Evolutionary conservation across 2,113 vertebrate genomes (phyloP).

Genomic region (Manacus vitellinus): DNA sequence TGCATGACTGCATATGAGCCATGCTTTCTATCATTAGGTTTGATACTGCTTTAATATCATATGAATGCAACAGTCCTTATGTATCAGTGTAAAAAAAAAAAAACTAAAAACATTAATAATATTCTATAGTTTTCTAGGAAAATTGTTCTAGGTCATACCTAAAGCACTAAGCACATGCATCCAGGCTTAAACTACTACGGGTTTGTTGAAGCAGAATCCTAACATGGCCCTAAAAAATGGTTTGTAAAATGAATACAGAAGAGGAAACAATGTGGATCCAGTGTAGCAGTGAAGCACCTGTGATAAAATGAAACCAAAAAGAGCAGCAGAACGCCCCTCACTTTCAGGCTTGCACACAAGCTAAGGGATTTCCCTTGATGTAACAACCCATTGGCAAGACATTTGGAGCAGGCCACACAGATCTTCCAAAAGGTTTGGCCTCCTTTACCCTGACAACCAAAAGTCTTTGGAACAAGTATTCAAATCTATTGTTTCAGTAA

Average conservation of each 20-base stretch:
- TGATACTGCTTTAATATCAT: background rate
- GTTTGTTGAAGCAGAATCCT: background rate
- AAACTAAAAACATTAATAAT: background rate
- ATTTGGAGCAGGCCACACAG: background rate
- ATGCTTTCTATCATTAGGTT: background rate
- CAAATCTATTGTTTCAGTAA: background rate
- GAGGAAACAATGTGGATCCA: background rate
- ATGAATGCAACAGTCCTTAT: background rate
- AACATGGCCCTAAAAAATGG: background rate
- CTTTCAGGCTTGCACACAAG: background rate
- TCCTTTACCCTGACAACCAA: background rate
- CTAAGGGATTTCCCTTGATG: background rate
- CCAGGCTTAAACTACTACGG: background rate
- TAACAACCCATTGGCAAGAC: background rate
- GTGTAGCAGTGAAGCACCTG: accelerated
- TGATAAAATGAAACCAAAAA: background rate
- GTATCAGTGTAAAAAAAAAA: background rate
- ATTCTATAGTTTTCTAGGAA: background rate
- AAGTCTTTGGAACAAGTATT: background rate
- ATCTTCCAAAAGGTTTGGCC: background rate
- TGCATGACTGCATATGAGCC: background rate
- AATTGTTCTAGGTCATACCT: background rate
- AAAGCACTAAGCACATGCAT: background rate
- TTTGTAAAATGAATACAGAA: background rate
- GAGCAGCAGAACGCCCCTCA: background rate